A percentile compares a stretch with the other conserved stretches of the same genome.
phyloP scores from a whole-genome alignment of 2,888 invertebrate genomes.

The Apamea monoglypha region DNA sequence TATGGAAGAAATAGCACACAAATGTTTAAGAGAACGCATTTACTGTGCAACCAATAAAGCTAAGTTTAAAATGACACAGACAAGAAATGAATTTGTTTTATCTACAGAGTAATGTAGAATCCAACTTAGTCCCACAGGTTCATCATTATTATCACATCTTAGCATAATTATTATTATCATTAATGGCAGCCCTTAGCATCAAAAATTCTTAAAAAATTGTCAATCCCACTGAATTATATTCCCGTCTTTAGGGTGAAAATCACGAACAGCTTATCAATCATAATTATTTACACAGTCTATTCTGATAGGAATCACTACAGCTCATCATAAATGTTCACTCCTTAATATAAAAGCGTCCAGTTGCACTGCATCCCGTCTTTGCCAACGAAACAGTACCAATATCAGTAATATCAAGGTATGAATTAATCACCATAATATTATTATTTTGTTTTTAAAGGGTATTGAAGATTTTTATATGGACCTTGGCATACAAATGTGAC shows the following conservation, averaged over 20 bases:
- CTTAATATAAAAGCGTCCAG: not conserved
- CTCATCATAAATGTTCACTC: not conserved
- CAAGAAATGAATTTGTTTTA: not conserved
- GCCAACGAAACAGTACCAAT: not conserved
- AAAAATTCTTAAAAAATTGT: not conserved
- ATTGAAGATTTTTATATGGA: too few relatives aligned
- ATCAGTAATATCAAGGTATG: not conserved
- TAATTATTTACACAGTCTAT: slow-evolving; percentile 1
- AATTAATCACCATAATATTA: not conserved
- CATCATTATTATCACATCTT: not conserved
- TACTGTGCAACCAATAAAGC: not conserved
- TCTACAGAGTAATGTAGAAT: not conserved
- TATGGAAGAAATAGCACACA: not conserved
- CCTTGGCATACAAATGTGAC: too few relatives aligned
- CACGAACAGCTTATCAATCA: not conserved
- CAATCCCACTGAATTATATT: not conserved
- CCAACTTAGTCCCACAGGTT: not conserved
- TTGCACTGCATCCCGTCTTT: not conserved
- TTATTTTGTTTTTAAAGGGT: too few relatives aligned
- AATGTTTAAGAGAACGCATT: not conserved
- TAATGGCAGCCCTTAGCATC: not conserved
- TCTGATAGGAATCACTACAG: not conserved
- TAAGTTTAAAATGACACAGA: not conserved
- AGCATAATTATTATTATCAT: not conserved
- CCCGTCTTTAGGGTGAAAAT: not conserved